A percentile compares a stretch with the other conserved stretches of the same genome.
Conservation (phyloP, 2,888 invertebrate genomes). For the Megalurothrips usitatus region DNA sequence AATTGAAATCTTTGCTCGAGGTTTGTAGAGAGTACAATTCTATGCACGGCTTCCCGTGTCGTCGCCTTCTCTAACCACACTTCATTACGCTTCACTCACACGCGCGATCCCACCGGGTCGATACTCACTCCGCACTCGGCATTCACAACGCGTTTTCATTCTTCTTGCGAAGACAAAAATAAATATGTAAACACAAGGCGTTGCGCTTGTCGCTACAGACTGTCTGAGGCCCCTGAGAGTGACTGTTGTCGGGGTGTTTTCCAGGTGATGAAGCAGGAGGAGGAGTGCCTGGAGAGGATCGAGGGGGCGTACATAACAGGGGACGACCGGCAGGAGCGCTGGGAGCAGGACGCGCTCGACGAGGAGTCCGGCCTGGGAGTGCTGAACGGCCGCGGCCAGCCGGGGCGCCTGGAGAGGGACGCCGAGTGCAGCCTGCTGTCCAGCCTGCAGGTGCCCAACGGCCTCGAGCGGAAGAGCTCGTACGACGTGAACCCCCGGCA, state of each 20-base stretch:
- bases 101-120: background rate
- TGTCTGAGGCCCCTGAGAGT: background rate
- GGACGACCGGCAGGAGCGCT: background rate
- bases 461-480: background rate
- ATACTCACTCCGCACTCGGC: background rate
- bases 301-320: background rate
- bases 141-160: background rate
- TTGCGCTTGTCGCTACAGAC: background rate
- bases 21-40: constrained; percentile 15
- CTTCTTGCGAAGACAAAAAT: background rate
- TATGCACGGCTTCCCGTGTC: constrained; percentile 15
- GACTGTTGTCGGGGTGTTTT: no score
- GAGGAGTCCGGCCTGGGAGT: background rate
- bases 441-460: background rate
- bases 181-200: background rate
- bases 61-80: background rate
- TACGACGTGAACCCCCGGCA: background rate
- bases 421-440: background rate
- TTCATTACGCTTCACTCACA: background rate
- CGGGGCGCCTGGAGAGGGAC: background rate
- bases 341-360: background rate
- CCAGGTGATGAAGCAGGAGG: background rate
- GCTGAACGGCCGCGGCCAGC: background rate
- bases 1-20: constrained; percentile 26
- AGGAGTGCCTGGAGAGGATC: background rate